phyloP scores from a whole-genome alignment of 2,888 invertebrate species.

The Andricus quercusramuli region DNA sequence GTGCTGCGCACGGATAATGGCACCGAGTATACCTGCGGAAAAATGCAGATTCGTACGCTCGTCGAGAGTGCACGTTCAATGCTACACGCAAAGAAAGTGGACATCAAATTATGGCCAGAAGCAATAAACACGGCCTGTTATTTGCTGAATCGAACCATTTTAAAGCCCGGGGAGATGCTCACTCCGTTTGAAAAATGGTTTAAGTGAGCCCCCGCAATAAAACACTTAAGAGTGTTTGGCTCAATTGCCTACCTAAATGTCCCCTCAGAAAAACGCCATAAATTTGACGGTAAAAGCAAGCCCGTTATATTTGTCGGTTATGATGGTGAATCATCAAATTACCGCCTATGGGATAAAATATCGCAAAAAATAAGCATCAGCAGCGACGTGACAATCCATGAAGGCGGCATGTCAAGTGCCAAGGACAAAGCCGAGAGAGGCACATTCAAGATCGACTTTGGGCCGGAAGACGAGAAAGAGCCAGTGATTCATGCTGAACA shows the following conservation, averaged over 20 bases:
- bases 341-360: too few species aligned
- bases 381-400: too few species aligned
- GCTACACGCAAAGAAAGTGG: conserved; percentile 18
- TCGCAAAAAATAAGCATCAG: not conserved
- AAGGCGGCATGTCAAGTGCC: too few species aligned
- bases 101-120: not conserved
- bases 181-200: conserved; percentile 45
- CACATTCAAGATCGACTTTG: too few species aligned
- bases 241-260: conserved; percentile 44
- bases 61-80: conserved; percentile 44
- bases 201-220: conserved; percentile 48
- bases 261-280: conserved; percentile 34
- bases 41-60: conserved; percentile 18
- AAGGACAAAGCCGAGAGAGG: too few species aligned
- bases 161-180: conserved; percentile 40
- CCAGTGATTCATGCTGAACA: too few species aligned
- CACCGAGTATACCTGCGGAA: too few species aligned
- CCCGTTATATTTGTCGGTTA: too few species aligned
- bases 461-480: too few species aligned
- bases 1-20: too few species aligned
- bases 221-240: conserved; percentile 62
- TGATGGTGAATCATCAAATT: too few species aligned
- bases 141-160: conserved; percentile 56
- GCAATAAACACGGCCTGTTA: conserved; percentile 55
- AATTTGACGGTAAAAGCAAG: too few species aligned